Evolutionary conservation across 2,797 vertebrate species (phyloP), one percentile per base, ranked within the genome.

Genomic region (Champsocephalus esox): DNA sequence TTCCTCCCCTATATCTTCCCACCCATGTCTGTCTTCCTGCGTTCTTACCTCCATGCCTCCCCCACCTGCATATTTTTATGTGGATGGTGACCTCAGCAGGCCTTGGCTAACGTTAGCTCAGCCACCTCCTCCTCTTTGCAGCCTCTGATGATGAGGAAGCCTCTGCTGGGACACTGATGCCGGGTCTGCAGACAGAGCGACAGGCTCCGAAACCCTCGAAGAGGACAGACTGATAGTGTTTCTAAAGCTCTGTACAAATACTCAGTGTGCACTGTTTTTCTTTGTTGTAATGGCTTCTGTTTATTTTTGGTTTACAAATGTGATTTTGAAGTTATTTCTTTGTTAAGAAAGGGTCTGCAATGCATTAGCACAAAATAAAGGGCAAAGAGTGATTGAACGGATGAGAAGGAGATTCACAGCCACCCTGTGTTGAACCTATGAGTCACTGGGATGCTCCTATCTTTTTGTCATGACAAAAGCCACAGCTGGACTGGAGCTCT

Each of bases 81-180:
- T 91, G 91, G 85, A 91, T 88, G 89, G 88, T 92, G 81, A 91
- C 87, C 90, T 91, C 92, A 90, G 86, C 88, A 88, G 94, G 91
- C 95, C 94, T 96, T 96, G 96, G 96, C 96, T 96, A 98, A 96
- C 91, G 92, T 95, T 97, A 96, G 97, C 96, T 98, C 97, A 97
- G 97, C 97, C 94, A 89, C 97, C 95, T 97, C 97, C 95, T 98
- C 97, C 96, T 98, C 96, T 97, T 98, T 98, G 94, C 97, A 98
- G 95, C 97, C 97, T 96, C 95, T 97, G 96, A 96, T 98, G 97
- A 98, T 97, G 97, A 99, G 97, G 94, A 97, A 96, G 94, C 88
- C 92, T 89, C 88, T 91, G 79, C 91, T 89, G 87, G 88, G 88
- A 96, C 97, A 96, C 96, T 98, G 96, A 97, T 92, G 95, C 95